Evolutionary conservation across 2,888 invertebrate species (phyloP).

Genomic region (Drosophila cracens): DNA sequence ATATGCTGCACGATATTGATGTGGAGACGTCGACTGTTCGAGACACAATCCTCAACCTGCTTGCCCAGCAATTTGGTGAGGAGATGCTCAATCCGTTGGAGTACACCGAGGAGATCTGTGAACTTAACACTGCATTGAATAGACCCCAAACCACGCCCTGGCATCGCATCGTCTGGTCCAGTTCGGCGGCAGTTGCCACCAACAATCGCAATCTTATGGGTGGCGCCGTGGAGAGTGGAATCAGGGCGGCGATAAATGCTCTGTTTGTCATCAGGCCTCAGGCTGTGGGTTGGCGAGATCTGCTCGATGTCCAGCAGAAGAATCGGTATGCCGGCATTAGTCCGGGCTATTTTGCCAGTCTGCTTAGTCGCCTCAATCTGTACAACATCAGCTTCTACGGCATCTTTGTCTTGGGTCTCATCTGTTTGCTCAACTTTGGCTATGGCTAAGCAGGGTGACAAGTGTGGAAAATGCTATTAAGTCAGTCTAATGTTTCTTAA

Average conservation of each 20-base stretch:
- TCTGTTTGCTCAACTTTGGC: constrained; percentile 59
- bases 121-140: constrained; percentile 58
- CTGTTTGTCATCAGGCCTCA: constrained; percentile 82
- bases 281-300: constrained; percentile 81
- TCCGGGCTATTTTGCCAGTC: constrained; percentile 39
- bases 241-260: constrained; percentile 82
- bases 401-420: constrained; percentile 61
- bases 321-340: constrained; percentile 27
- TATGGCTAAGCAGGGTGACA: constrained; percentile 28
- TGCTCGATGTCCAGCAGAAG: constrained; percentile 74
- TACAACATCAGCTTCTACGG: constrained; percentile 82
- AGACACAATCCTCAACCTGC: constrained; percentile 59
- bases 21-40: constrained; percentile 45
- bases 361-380: constrained; percentile 79
- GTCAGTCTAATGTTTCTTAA: neutral
- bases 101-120: constrained; percentile 66
- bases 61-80: constrained; percentile 72
- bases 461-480: neutral
- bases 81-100: constrained; percentile 74
- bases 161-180: constrained; percentile 82
- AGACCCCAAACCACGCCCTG: constrained; percentile 79
- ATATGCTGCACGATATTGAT: constrained; percentile 72
- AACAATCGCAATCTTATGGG: constrained; percentile 82
- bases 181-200: constrained; percentile 79
- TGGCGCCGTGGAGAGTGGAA: constrained; percentile 84